These are phyloP conservation scores for Blastomussa wellsi DNA, from an alignment of 92 coral and sea anemone genomes.

Conservation along the genomic window DNA sequence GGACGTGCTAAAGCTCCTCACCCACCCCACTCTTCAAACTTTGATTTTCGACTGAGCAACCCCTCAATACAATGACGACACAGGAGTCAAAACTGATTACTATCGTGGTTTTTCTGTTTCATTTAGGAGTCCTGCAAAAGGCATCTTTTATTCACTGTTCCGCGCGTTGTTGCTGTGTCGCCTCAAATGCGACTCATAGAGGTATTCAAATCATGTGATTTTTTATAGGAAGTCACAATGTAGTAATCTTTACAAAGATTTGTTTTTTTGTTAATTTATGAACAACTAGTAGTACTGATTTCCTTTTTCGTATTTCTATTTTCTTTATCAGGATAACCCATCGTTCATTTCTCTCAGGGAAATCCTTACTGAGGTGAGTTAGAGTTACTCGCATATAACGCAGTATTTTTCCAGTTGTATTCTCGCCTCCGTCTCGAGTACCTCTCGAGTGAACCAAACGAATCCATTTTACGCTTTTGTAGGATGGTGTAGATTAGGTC, in stretches of 20 bases:
- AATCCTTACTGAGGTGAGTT: conserved; percentile 80
- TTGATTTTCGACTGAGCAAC: too few species aligned
- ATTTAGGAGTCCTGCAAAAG: conserved; percentile 92
- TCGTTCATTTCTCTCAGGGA: conserved; percentile 86
- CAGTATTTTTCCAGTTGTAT: not conserved
- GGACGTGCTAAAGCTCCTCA: not conserved
- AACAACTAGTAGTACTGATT: not conserved
- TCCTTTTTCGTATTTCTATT: too few species aligned
- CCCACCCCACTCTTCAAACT: not conserved
- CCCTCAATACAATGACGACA: too few species aligned
- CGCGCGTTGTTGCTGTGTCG: conserved; percentile 97
- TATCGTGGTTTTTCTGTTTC: not conserved
- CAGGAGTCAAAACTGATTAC: not conserved
- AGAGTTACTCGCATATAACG: too few species aligned
- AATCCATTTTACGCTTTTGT: too few species aligned
- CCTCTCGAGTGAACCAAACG: not conserved
- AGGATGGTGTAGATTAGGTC: too few species aligned
- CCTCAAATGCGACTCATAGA: conserved; percentile 98
- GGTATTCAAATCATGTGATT: conserved; percentile 39
- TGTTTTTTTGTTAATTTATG: too few species aligned
- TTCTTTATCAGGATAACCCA: conserved; percentile 79
- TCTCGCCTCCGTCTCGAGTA: not conserved
- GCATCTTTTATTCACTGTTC: conserved; percentile 91
- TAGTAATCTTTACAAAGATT: not conserved
- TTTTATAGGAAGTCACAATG: not conserved